Base-by-base conservation (phyloP, 2,113 vertebrate genomes). In the Gorsachius goisagi region DNA sequence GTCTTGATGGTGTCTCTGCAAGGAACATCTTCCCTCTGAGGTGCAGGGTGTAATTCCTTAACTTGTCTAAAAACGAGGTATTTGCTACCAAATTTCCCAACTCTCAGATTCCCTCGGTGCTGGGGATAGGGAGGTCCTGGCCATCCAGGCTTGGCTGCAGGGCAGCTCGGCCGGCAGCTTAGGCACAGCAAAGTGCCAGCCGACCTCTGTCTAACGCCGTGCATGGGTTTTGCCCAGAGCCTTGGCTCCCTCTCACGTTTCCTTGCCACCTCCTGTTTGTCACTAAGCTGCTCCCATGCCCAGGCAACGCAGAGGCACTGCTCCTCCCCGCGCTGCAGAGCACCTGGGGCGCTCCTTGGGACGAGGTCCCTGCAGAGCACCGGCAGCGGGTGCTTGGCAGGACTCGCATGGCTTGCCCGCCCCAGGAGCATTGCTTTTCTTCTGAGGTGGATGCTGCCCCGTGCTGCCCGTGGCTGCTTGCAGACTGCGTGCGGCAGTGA, bases 301-400 rank as follows among this genome's bases (percentile, higher is more conserved):
- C 0, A 7, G 68, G 24, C 37, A 39, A 27, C 69, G 49, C 69
- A 0, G 2, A 68, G 41, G 22, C 41, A 35, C 24, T 0, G 1
- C 55, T 63, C 7, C 27, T 49, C 12, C 41, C 76, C 2, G 1
- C 0, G 4, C 68, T 87, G 69, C 41, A 26, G n/a, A 37, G 41
- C 47, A 26, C 60, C 37, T 45, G 2, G 2, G 44, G 41, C 5
- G 0, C 7, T 1, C 44, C 27, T 33, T 15, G 19, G 30, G 6
- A 5, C 0, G 2, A 64, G 37, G 45, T 45, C 9, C 28, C 28
- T 7, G 37, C 17, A 32, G 16, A 77, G 44, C 33, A 24, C 37
- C 1, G 1, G 35, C 62, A 39, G 55, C 1, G 0, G 33, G 28
- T 32, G 9, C 49, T 67, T 50, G 41, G 44, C 21, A 45, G 39